Evolutionary conservation across 2,797 vertebrate genomes (phyloP), one percentile per base, ranked within the genome.

Genomic region (Microchirus variegatus): DNA sequence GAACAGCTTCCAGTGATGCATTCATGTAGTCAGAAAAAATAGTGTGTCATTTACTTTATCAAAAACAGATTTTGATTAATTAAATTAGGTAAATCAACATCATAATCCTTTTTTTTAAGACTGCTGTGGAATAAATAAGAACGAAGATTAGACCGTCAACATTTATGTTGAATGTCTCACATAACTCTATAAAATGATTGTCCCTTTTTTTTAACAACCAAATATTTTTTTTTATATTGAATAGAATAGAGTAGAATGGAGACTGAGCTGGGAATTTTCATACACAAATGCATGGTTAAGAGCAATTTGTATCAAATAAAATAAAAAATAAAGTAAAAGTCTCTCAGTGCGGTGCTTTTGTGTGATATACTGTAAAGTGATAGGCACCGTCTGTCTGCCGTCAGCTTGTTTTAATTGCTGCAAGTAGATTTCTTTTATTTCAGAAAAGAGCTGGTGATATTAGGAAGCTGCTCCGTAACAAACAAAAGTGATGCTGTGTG

Each of bases 401-500:
- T 55, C 61, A 63, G 67, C 68, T 67, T 69, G 60, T 70, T 73
- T 79, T 9, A 14, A 19, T 18, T 40, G 37, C 22, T 35, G 36
- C 36, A 70, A 63, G 16, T 14, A 41, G n/a, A 17, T 48, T 11
- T 49, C 5, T 47, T 46, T 37, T 19, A 47, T 15, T 10, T 56
- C 69, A 78, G 80, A 53, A 51, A 74, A 63, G 53, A 14, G 16
- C 18, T 54, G 56, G 59, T 82, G 72, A 80, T 74, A 73, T 80
- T 75, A 63, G 71, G 69, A 72, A 40, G 54, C 57, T 62, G 35
- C 58, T 73, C 71, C 60, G 47, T 73, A 85, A 80, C 77, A 81
- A 52, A 83, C 56, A 65, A 60, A 77, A 76, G 63, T 73, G 53
- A 88, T 73, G 80, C 70, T 73, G 5, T 72, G 72, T n/a, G n/a